phyloP scores from a whole-genome alignment of 2,797 vertebrate genomes.

The Miichthys miiuy region DNA sequence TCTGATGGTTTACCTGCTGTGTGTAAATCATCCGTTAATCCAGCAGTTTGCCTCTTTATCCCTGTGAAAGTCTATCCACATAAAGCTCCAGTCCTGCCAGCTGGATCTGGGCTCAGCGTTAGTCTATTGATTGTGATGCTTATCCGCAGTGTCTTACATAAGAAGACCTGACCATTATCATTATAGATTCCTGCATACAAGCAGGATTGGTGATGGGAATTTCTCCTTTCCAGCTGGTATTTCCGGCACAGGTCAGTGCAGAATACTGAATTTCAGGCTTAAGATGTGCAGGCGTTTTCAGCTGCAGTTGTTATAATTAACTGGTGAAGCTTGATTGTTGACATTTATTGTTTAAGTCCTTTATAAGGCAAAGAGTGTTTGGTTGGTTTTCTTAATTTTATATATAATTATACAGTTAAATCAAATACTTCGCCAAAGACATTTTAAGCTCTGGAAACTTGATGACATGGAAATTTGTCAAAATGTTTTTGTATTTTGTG shows the following conservation, averaged over 20 bases:
- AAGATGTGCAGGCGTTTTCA: neutral
- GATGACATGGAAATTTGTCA: neutral
- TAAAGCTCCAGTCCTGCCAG: slow-evolving; percentile 33
- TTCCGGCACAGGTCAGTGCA: neutral
- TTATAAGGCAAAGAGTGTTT: neutral
- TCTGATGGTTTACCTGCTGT: neutral
- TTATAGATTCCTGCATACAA: slow-evolving; percentile 28
- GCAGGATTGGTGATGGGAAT: neutral
- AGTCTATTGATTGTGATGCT: slow-evolving; percentile 52
- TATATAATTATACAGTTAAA: no score
- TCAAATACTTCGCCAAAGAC: neutral
- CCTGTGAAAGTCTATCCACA: slow-evolving; percentile 27
- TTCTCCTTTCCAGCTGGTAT: neutral
- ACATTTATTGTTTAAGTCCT: neutral
- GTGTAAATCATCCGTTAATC: slow-evolving; percentile 39
- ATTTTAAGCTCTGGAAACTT: neutral
- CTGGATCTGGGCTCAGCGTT: slow-evolving; percentile 27
- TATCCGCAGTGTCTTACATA: slow-evolving; percentile 59
- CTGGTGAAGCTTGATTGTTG: no score
- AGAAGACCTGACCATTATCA: slow-evolving; percentile 44
- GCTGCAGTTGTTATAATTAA: neutral
- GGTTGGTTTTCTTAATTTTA: neutral
- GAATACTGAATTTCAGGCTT: neutral
- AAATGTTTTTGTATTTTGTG: neutral
- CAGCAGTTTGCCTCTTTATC: slow-evolving; percentile 47